These are phyloP conservation scores for Ennomos fuscantarius DNA, from an alignment of 2,888 invertebrate species.

Conservation along the genomic window DNA sequence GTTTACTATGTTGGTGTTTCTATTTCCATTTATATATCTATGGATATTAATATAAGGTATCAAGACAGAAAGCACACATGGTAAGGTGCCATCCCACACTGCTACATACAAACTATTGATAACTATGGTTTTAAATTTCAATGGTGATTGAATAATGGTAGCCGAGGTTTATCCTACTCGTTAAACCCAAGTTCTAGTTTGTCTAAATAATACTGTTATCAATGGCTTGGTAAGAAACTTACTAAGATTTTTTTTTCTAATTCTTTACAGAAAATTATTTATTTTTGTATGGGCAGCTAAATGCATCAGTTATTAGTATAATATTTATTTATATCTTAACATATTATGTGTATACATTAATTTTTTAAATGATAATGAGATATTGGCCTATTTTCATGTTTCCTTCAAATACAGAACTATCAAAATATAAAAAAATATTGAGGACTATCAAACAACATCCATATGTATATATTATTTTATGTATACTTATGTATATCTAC, in stretches of 20 bases:
- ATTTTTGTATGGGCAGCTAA: conserved; percentile 76
- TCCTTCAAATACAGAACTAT: conserved; percentile 84
- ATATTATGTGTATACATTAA: conserved; percentile 72
- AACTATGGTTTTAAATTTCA: conserved; percentile 67
- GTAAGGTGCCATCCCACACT: conserved; percentile 58
- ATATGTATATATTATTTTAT: conserved; percentile 81
- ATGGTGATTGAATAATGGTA: conserved; percentile 72
- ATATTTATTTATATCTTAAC: conserved; percentile 65
- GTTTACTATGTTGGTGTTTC: conserved; percentile 82
- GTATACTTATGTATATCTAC: conserved; percentile 82
- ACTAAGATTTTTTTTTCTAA: conserved; percentile 60
- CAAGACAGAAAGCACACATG: conserved; percentile 59
- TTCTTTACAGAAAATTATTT: conserved; percentile 66
- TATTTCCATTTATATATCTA: conserved; percentile 79
- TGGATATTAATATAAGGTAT: conserved; percentile 66
- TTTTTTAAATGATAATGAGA: conserved; percentile 81
- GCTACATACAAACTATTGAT: conserved; percentile 74
- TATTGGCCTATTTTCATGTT: conserved; percentile 81
- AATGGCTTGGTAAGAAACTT: conserved; percentile 84
- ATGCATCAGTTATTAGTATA: conserved; percentile 78
- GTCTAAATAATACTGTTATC: conserved; percentile 85
- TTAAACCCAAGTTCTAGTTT: conserved; percentile 78
- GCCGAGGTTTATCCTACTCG: conserved; percentile 72
- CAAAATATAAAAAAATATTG: conserved; percentile 86
- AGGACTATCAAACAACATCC: conserved; percentile 85